Evolutionary conservation across 2,113 vertebrate species (phyloP), one percentile per base, ranked within the genome.

Genomic region (Hydrochoerus hydrochaeris): DNA sequence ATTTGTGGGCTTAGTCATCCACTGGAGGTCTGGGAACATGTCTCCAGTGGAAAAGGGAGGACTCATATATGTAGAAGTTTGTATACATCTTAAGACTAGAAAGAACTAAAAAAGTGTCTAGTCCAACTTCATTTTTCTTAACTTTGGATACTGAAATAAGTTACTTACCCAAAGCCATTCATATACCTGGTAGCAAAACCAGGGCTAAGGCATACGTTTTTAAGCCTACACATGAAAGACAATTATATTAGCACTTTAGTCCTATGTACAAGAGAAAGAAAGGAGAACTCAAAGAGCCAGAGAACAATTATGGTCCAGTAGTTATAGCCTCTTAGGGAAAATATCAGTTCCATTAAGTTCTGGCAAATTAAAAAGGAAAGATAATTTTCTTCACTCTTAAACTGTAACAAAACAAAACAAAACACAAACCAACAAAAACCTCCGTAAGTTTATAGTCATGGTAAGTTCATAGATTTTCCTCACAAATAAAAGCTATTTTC

Each of bases 341-440:
- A 94, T 84, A 81, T 46, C 24, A 77, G 13, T 24, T 88, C 38
- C 32, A 38, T 84, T 87, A 58, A 88, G 11, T 81, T 80, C 30
- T 63, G 44, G 62, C 2, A 46, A 5, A 24, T 96, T 80, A 54
- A 32, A 88, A 30, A 71, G 83, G 46, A 62, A 41, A 77, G 60
- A 57, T 19, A 58, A 67, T 94, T 85, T 46, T 30, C 49, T 96
- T 88, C 52, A 38, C 73, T 81, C 28, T 92, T 96, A 46, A 77
- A 69, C 46, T 81, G 13, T 88, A 80, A 67, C 71, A 65, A n/a
- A 44, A 57, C 16, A 17, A 71, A 38, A 71, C 58, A 60, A 60
- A 60, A 22, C 82, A 58, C 75, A 52, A 83, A 58, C 7, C 57
- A 58, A 58, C 32, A 16, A 35, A n/a, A 67, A n/a, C 16, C 35